Conservation (phyloP, 2,888 invertebrate species). For the Agapetus fuscipes region DNA sequence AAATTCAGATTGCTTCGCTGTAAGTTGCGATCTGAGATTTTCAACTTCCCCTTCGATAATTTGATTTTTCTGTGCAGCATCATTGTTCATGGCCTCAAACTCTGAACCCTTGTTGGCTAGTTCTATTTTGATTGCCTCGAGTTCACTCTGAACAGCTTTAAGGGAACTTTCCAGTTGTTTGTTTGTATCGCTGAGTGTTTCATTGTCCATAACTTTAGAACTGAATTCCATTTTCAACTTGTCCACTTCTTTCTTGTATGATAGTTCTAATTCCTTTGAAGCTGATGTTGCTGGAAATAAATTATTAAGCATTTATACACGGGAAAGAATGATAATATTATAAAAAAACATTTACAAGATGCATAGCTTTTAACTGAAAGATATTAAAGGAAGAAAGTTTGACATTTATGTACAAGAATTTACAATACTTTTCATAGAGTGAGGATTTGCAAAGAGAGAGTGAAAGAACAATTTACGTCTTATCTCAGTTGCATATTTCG, state of each 20-base stretch:
- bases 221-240: constrained; percentile 47
- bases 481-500: too few species aligned
- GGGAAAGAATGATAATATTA: too few species aligned
- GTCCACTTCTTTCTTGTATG: constrained; percentile 42
- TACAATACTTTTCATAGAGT: too few species aligned
- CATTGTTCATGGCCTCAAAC: constrained; percentile 37
- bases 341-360: too few species aligned
- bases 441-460: too few species aligned
- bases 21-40: constrained; percentile 34
- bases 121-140: constrained; percentile 34
- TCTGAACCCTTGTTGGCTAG: constrained; percentile 37
- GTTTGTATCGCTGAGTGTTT: constrained; percentile 38
- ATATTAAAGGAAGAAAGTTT: too few species aligned
- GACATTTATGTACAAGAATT: too few species aligned
- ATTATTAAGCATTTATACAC: too few species aligned
- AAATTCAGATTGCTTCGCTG: constrained; percentile 35
- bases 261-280: constrained; percentile 42
- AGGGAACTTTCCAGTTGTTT: constrained; percentile 34
- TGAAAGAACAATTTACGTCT: too few species aligned
- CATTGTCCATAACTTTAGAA: constrained; percentile 45
- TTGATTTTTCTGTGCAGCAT: constrained; percentile 37
- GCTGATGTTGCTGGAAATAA: constrained; percentile 36
- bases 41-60: constrained; percentile 36
- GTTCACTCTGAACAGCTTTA: constrained; percentile 36
- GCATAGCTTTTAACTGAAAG: too few species aligned